Conservation (phyloP, 1,140 invertebrate genomes). For the Tetraneura akinire region DNA sequence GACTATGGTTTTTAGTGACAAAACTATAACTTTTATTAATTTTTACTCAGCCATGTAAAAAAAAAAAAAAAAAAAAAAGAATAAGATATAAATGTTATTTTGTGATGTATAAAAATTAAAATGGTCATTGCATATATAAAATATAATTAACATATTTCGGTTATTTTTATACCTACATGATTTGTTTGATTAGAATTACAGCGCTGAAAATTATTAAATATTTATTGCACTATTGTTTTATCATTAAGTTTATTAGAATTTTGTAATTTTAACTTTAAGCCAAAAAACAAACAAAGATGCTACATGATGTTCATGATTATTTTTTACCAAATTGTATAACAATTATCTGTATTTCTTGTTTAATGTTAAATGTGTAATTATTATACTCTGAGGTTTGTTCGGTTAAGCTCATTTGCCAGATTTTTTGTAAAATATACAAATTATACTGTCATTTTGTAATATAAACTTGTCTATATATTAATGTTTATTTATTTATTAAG, state of each 20-base stretch:
- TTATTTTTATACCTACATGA: constrained; percentile 37
- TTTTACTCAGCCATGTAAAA: constrained; percentile 3
- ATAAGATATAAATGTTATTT: not conserved
- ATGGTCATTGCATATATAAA: constrained; percentile 32
- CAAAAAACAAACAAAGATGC: not conserved
- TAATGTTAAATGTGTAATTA: constrained; percentile 20
- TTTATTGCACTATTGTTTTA: constrained; percentile 8
- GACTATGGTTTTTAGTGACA: not conserved
- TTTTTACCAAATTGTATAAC: not conserved
- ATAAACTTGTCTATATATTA: constrained; percentile 44
- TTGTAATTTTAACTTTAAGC: not conserved
- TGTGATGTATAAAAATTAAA: constrained; percentile 38
- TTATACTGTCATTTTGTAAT: constrained; percentile 44
- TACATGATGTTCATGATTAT: not conserved
- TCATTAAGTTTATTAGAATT: constrained; percentile 23
- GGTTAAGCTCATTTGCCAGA: constrained; percentile 34
- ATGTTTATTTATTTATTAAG: not conserved
- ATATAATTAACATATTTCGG: constrained; percentile 10
- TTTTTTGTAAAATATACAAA: constrained; percentile 38
- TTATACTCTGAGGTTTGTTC: constrained; percentile 26
- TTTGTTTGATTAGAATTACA: constrained; percentile 18
- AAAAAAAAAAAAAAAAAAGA: not conserved
- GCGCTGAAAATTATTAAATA: not conserved
- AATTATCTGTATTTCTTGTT: constrained; percentile 17
- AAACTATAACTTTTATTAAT: not conserved